Percentiles rank a stretch among this genome's conserved stretches.
Evolutionary conservation across 2,797 vertebrate genomes (phyloP).

Genomic region (Epinephelus coioides): DNA sequence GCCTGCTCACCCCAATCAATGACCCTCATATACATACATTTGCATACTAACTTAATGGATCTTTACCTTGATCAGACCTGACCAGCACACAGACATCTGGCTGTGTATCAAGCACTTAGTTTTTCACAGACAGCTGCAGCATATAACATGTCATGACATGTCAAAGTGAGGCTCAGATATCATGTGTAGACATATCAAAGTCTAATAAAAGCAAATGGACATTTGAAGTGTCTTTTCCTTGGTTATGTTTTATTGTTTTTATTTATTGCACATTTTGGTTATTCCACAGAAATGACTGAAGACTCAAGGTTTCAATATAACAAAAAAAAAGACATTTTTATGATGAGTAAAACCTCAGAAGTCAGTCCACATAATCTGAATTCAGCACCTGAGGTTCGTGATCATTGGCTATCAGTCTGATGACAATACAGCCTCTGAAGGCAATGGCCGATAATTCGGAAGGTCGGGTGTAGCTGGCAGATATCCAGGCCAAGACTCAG

Average conservation of each 20-base stretch:
- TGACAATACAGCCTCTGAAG: too few relatives aligned
- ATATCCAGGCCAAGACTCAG: too few relatives aligned
- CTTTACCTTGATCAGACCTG: slow-evolving; percentile 80
- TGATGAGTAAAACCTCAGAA: neutral
- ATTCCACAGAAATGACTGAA: neutral
- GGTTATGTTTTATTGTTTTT: neutral
- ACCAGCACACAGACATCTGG: slow-evolving; percentile 69
- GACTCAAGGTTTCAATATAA: too few relatives aligned
- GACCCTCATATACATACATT: slow-evolving; percentile 85
- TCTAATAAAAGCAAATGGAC: neutral
- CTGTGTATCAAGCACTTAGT: slow-evolving; percentile 55
- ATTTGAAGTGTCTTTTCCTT: neutral
- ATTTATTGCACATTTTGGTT: neutral
- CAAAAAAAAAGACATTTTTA: neutral
- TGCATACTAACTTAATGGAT: slow-evolving; percentile 86
- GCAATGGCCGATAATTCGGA: too few relatives aligned
- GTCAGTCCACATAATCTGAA: neutral
- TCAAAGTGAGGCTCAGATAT: slow-evolving; percentile 13
- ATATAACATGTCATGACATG: neutral
- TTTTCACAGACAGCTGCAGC: slow-evolving; percentile 24
- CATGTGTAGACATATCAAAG: neutral
- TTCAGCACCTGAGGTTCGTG: too few relatives aligned
- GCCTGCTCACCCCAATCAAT: slow-evolving; percentile 82
- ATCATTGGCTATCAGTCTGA: too few relatives aligned
- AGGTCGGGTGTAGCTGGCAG: too few relatives aligned